Conservation (phyloP, 2,113 vertebrate species). For the Trogon melanurus region DNA sequence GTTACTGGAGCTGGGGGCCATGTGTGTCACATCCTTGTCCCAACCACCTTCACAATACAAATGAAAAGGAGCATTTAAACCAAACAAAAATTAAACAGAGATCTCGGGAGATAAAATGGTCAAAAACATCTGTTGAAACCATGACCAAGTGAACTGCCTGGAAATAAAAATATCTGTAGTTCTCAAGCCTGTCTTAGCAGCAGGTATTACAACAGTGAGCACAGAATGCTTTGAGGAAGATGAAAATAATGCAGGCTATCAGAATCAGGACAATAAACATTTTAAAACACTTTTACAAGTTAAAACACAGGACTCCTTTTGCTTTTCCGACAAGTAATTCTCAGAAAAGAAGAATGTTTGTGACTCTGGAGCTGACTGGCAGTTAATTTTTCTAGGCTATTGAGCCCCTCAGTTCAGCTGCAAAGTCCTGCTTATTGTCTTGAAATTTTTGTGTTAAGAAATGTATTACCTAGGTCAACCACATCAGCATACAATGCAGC, state of each 20-base stretch:
- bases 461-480: neutral
- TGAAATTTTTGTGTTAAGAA: neutral
- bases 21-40: neutral
- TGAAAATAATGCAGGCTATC: neutral
- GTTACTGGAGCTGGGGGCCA: neutral
- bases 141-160: neutral
- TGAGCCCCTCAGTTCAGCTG: neutral
- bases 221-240: neutral
- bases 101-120: neutral
- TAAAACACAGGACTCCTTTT: neutral
- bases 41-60: neutral
- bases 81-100: neutral
- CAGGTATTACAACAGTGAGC: neutral
- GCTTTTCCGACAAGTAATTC: neutral
- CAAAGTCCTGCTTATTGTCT: neutral
- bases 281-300: neutral
- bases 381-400: neutral
- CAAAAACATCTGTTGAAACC: conserved; percentile 5
- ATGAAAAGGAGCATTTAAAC: neutral
- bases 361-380: neutral
- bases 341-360: neutral
- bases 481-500: neutral
- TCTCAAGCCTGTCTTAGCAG: neutral
- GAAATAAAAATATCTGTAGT: neutral
- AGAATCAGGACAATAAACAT: neutral